Base-by-base conservation (phyloP, 2,113 vertebrate species). In the Stegostoma tigrinum region DNA sequence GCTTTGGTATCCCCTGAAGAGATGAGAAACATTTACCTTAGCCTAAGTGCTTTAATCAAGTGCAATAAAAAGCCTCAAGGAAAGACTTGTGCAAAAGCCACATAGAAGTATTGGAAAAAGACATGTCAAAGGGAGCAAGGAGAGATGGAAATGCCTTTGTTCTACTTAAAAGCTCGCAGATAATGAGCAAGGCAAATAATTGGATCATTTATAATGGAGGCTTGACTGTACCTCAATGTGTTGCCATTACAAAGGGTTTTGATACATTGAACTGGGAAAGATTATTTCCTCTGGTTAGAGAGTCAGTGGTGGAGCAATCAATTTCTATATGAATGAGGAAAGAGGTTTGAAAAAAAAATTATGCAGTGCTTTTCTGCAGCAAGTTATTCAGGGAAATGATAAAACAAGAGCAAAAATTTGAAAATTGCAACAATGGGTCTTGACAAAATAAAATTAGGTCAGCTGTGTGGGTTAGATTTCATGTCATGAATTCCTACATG, bases 191-290 rank as follows among this genome's bases (percentile, higher is more conserved):
- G 52, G 27, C 87, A 90, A 30, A 34, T 90, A 90, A 90, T 55
- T 90, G 87, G 52, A 55, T 3, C 48, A 34, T 90, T 90, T 61
- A 90, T 90, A 64, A 90, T 34, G 14, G 14, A 61, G 48, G 30
- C 8, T 61, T n/a, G 52, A 14, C 52, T 90, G 48, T 90, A 61
- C 52, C 52, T 61, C 48, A 17, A 90, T 61, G 52, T 5, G 64
- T 61, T 90, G 87, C 52, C 48, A 90, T 90, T 90, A 90, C 61
- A 30, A 90, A 17, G 87, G 30, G 24, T 90, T 90, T 90, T 27
- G 87, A 90, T 90, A 17, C 27, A 90, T 90, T 90, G 87, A 61
- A 90, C 34, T 34, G 52, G 48, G 87, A 90, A 61, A 90, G 87
- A 34, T 7, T 90, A 61, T 90, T 61, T 61, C 87, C 87, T 61